These are phyloP conservation scores for Pollicipes pollicipes DNA, from an alignment of 1,140 invertebrate genomes.

Conservation along the genomic window DNA sequence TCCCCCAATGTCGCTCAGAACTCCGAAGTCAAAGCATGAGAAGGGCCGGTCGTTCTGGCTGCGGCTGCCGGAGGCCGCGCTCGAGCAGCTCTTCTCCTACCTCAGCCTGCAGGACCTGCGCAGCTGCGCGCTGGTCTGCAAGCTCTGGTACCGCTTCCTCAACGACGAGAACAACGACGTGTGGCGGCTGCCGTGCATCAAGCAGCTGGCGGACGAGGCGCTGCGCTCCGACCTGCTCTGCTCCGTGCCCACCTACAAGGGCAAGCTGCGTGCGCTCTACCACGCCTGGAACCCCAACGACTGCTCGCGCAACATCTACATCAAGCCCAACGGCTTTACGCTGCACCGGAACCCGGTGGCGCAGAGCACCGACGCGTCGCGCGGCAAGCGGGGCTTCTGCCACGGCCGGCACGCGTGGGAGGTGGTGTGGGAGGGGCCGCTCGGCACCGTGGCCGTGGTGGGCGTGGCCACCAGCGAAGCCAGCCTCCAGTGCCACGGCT, in stretches of 20 bases:
- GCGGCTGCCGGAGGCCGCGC: slow-evolving; percentile 46
- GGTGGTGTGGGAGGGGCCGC: slow-evolving; percentile 94
- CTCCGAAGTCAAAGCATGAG: too few species aligned
- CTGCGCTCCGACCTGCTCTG: slow-evolving; percentile 69
- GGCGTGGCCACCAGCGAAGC: slow-evolving; percentile 91
- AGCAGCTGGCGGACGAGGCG: slow-evolving; percentile 73
- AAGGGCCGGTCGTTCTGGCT: too few species aligned
- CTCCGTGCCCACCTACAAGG: slow-evolving; percentile 76
- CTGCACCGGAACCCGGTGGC: slow-evolving; percentile 94
- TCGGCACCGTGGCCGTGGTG: slow-evolving; percentile 87
- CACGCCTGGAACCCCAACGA: slow-evolving; percentile 96
- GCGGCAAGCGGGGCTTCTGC: slow-evolving; percentile 82
- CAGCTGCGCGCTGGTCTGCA: slow-evolving; percentile 81
- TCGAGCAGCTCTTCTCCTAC: slow-evolving; percentile 88
- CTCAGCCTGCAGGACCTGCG: slow-evolving; percentile 65
- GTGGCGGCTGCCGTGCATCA: slow-evolving; percentile 77
- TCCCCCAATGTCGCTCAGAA: too few species aligned
- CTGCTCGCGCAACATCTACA: slow-evolving; percentile 89
- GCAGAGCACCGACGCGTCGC: slow-evolving; percentile 91
- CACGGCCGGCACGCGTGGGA: slow-evolving; percentile 94
- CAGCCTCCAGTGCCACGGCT: slow-evolving; percentile 71
- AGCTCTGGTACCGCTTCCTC: slow-evolving; percentile 76
- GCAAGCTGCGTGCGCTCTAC: slow-evolving; percentile 81
- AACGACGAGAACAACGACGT: slow-evolving; percentile 89
- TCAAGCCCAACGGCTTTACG: slow-evolving; percentile 93